Evolutionary conservation across 2,797 vertebrate species (phyloP), one percentile per base, ranked within the genome.

Genomic region (Enoplosus armatus): DNA sequence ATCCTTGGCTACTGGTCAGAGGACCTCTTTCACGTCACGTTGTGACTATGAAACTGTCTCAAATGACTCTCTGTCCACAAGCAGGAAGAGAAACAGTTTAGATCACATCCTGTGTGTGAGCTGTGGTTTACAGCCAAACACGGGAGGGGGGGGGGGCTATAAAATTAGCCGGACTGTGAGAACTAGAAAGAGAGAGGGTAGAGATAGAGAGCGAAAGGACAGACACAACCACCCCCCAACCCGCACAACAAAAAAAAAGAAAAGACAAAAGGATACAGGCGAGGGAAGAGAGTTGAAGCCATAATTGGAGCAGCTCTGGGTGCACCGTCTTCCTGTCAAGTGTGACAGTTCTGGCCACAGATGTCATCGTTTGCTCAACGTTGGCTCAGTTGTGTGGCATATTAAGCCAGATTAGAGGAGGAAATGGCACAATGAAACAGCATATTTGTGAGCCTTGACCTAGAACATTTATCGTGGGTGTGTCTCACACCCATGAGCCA

Each of bases 61-160:
- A 83, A 81, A 93, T 48, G 61, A 74, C 59, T 53, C 6, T 26
- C 54, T 66, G 78, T 87, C 79, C 82, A 85, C 54, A 75, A 64
- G 85, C 87, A 93, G 91, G 90, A 95, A 95, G 85, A 79, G 84
- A 77, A 78, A 87, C 45, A 48, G 72, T 79, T 92, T 67, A 87
- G 84, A 82, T 94, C 89, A 94, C 62, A 92, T 94, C 94, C 95
- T 93, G 88, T 90, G 74, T 87, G 83, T 76, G 82, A 87, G 62
- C 77, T 56, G 69, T 54, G 56, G 62, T 84, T 72, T 86, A 65
- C 72, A 87, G 75, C 60, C 72, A 77, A 74, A 86, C 53, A 75
- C 48, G 14, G n/a, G 45, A 41, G 72, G 58, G n/a, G n/a, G n/a
- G n/a, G n/a, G n/a, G n/a, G n/a, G n/a, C n/a, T 85, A 62, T 87